These are phyloP conservation scores for Elephantulus edwardii DNA, from an alignment of 2,113 vertebrate species.

Conservation along the genomic window DNA sequence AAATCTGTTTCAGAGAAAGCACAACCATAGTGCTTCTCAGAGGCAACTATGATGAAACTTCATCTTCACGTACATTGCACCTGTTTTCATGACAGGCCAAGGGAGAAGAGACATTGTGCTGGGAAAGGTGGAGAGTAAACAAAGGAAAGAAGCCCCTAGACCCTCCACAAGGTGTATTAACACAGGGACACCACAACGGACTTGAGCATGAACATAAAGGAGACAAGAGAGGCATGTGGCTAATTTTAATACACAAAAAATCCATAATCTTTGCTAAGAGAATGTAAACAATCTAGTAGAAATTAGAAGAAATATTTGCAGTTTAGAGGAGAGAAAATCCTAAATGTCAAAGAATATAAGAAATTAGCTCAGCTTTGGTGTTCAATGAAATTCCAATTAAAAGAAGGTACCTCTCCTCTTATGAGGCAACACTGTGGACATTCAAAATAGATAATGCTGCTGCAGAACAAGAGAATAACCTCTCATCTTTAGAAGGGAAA, in stretches of 20 bases:
- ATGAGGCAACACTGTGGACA: not conserved
- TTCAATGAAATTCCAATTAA: slow-evolving; percentile 2
- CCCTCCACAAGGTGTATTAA: too few species aligned
- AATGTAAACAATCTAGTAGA: not conserved
- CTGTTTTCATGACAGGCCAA: too few species aligned
- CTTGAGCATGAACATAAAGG: too few species aligned
- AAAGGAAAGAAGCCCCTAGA: not conserved
- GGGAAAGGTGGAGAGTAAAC: too few species aligned
- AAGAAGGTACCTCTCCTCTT: slow-evolving; percentile 14
- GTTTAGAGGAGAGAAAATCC: slow-evolving; percentile 37
- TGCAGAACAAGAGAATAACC: not conserved
- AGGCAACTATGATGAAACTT: too few species aligned
- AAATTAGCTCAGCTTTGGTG: not conserved
- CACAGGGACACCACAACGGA: too few species aligned
- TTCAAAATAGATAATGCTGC: not conserved
- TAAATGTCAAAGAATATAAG: not conserved
- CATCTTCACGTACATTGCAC: too few species aligned
- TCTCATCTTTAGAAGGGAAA: not conserved
- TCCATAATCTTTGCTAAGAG: not conserved
- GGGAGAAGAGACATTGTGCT: too few species aligned
- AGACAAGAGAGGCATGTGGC: not conserved
- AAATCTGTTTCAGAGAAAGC: too few species aligned
- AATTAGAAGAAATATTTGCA: not conserved
- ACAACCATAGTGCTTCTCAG: too few species aligned
- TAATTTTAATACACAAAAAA: not conserved